Percentiles rank a stretch among this genome's conserved stretches.
These are phyloP conservation scores for Caradrina kadenii DNA, from an alignment of 2,888 invertebrate genomes.

Conservation along the genomic window DNA sequence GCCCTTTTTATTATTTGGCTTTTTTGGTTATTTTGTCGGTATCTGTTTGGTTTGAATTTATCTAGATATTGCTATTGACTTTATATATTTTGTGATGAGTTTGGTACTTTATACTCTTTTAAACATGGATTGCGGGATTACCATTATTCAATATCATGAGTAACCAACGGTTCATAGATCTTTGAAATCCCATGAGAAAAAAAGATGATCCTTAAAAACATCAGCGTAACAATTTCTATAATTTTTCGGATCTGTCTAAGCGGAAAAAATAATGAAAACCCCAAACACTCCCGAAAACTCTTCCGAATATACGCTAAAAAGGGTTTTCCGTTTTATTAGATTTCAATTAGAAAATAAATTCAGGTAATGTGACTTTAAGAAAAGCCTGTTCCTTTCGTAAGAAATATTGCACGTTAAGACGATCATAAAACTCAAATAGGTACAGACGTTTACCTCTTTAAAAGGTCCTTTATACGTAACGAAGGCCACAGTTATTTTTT, in stretches of 20 bases:
- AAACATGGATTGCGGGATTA: not conserved
- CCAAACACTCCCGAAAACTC: conserved; percentile 2
- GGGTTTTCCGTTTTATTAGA: not conserved
- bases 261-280: not conserved
- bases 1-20: not conserved
- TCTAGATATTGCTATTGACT: no score
- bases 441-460: conserved; percentile 23
- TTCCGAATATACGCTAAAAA: not conserved
- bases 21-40: not conserved
- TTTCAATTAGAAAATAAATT: conserved; percentile 46
- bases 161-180: no score
- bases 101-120: no score
- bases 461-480: conserved; percentile 38
- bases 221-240: not conserved
- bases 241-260: not conserved
- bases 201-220: not conserved
- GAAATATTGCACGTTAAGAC: conserved; percentile 40
- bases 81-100: no score
- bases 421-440: conserved; percentile 40
- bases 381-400: conserved; percentile 20
- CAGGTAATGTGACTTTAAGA: conserved; percentile 27
- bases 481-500: conserved; percentile 45
- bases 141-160: not conserved
- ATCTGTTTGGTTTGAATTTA: no score
- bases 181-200: not conserved